Conservation (phyloP, 2,113 vertebrate species). For the Mesocricetus auratus region DNA sequence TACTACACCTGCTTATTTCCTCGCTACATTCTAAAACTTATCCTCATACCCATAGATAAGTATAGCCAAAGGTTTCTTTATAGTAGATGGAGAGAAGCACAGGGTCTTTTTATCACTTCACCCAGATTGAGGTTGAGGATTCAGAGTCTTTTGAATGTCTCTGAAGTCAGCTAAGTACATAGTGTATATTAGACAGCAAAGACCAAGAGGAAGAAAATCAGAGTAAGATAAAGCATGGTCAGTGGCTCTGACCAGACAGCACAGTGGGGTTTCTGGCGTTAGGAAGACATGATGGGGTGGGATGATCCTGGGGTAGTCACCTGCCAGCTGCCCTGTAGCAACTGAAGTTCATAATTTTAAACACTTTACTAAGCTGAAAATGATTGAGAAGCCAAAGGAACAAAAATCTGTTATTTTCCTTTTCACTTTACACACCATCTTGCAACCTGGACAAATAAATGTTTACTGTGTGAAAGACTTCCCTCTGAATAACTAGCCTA, state of each 20-base stretch:
- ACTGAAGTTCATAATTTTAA: not conserved
- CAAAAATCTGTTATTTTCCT: not conserved
- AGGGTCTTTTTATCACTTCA: not conserved
- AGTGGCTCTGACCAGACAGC: not conserved
- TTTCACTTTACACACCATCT: not conserved
- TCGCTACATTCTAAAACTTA: not conserved
- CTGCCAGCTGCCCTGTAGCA: not conserved
- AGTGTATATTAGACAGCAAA: not conserved
- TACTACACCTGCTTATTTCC: not conserved
- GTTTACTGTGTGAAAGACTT: conserved; percentile 24
- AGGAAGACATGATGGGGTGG: rapidly evolving
- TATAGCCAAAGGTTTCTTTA: not conserved
- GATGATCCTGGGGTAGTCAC: not conserved
- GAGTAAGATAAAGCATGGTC: not conserved
- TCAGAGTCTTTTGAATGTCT: not conserved
- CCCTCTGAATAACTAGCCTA: not conserved
- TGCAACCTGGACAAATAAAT: not conserved
- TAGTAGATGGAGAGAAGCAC: not conserved
- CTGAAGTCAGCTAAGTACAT: not conserved
- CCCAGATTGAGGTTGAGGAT: not conserved
- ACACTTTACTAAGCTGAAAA: not conserved
- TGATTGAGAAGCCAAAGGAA: conserved; percentile 42
- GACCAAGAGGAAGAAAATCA: not conserved
- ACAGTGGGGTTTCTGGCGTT: not conserved
- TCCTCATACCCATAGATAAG: not conserved